These are phyloP conservation scores for Heterochromis multidens DNA, from an alignment of 2,113 vertebrate genomes.

Conservation along the genomic window DNA sequence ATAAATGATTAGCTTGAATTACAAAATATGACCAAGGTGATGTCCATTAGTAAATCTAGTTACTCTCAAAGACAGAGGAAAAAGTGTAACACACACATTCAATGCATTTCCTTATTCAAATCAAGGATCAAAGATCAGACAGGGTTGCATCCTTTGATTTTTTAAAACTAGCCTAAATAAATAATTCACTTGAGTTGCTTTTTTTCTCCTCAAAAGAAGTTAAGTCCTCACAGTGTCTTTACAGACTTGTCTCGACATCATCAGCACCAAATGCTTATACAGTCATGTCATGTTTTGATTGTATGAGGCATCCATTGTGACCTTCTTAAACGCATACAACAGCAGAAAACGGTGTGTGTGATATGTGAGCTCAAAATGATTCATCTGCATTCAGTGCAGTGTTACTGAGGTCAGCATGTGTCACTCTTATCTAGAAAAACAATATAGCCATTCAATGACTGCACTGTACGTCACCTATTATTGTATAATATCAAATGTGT, in stretches of 20 bases:
- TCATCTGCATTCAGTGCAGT: background rate
- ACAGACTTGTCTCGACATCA: background rate
- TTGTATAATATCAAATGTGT: background rate
- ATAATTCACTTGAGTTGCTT: background rate
- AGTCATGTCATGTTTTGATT: background rate
- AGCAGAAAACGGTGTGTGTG: background rate
- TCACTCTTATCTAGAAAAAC: background rate
- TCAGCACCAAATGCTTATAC: background rate
- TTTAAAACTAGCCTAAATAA: background rate
- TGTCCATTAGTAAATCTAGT: background rate
- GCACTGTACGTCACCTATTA: background rate
- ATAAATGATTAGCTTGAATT: background rate
- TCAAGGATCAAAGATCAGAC: background rate
- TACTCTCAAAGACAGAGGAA: background rate
- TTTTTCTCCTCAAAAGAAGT: background rate
- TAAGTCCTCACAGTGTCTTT: background rate
- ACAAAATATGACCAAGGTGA: background rate
- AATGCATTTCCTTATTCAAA: background rate
- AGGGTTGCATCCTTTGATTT: background rate
- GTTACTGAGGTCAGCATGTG: background rate
- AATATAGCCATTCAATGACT: background rate
- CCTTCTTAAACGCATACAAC: background rate
- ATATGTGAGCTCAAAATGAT: background rate
- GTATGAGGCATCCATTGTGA: background rate
- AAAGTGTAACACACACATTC: background rate